Conservation (phyloP, 2,888 invertebrate species). For the Melitaea athalia region DNA sequence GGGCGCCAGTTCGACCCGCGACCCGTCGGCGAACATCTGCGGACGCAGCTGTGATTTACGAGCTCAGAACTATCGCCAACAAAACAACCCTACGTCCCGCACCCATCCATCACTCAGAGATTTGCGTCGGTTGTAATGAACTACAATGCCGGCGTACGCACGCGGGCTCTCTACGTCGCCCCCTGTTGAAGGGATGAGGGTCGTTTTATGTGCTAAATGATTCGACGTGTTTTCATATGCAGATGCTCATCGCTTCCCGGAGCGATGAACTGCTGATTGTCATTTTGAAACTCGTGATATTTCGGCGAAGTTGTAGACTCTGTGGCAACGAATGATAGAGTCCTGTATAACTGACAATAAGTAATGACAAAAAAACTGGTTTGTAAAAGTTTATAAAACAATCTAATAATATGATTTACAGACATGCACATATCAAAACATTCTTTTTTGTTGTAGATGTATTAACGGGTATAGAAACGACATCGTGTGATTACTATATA, state of each 20-base stretch:
- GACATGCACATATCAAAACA: too few relatives aligned
- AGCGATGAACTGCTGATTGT: conserved; percentile 20
- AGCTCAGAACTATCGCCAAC: background rate
- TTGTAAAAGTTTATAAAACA: too few relatives aligned
- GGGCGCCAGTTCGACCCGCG: conserved; percentile 12
- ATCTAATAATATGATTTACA: too few relatives aligned
- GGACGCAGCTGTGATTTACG: conserved; percentile 23
- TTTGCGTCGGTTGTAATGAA: conserved; percentile 13
- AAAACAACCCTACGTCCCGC: conserved; percentile 1
- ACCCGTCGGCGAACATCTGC: conserved; percentile 22
- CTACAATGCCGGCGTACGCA: conserved; percentile 7
- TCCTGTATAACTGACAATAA: too few relatives aligned
- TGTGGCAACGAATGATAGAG: too few relatives aligned
- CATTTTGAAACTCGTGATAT: background rate
- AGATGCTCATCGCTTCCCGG: conserved; percentile 28
- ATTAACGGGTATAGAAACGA: too few relatives aligned
- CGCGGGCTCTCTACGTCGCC: conserved; percentile 18
- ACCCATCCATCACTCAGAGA: conserved; percentile 12
- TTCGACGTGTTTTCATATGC: conserved; percentile 28
- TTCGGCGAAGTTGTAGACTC: too few relatives aligned
- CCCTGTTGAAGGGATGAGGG: conserved; percentile 18
- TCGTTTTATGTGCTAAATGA: conserved; percentile 22
- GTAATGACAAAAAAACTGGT: too few relatives aligned
- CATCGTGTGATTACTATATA: too few relatives aligned
- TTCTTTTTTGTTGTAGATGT: too few relatives aligned